A percentile compares a stretch with the other conserved stretches of the same genome.
phyloP scores from a whole-genome alignment of 2,888 invertebrate species.

The Drosophila tripunctata region DNA sequence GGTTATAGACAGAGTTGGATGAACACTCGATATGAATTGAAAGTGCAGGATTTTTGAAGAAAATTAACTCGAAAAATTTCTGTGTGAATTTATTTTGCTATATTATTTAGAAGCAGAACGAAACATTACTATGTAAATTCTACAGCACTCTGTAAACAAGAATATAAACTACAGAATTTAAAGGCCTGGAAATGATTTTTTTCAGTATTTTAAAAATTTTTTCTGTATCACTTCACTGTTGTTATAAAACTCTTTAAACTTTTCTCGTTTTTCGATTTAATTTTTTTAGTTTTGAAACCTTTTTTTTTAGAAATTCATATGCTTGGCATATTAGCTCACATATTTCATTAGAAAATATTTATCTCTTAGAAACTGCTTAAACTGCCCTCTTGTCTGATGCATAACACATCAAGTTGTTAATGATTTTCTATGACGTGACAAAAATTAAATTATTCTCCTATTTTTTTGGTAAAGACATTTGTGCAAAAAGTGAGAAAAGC shows the following conservation, averaged over 20 bases:
- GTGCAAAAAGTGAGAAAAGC: conserved; percentile 11
- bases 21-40: too few relatives aligned
- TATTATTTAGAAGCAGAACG: too few relatives aligned
- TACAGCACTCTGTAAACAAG: not conserved
- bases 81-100: too few relatives aligned
- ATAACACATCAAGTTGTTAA: conserved; percentile 20
- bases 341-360: not conserved
- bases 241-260: not conserved
- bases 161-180: not conserved
- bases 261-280: not conserved
- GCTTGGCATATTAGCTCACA: not conserved
- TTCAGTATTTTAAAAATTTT: not conserved
- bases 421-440: conserved; percentile 38
- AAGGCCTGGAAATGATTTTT: too few relatives aligned
- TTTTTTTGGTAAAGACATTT: conserved; percentile 4
- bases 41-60: too few relatives aligned
- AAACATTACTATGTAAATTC: too few relatives aligned
- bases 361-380: not conserved
- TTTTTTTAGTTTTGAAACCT: not conserved
- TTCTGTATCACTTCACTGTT: not conserved
- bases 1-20: too few relatives aligned
- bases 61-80: too few relatives aligned
- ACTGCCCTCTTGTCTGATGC: conserved; percentile 1
- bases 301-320: too few relatives aligned
- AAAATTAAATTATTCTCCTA: conserved; percentile 11